Base-by-base conservation (phyloP, 2,888 invertebrate genomes). In the Xanthia icteritia region DNA sequence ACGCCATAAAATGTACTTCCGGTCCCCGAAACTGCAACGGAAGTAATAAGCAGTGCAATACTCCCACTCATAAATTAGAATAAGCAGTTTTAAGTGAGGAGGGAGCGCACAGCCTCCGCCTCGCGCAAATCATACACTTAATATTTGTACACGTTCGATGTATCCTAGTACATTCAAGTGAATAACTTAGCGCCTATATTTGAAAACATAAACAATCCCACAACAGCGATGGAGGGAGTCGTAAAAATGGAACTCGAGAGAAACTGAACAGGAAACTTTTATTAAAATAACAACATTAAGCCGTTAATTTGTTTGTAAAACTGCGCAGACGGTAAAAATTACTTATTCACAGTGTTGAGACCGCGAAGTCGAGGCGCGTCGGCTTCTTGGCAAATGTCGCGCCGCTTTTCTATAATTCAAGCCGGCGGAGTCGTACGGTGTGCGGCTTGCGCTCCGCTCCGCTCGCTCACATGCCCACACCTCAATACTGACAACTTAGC, bases 241-340 rank as follows among this genome's bases (percentile, higher is more conserved):
- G 93, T 96, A 95, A 96, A 95, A 94, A 93, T 94, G 92, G 92
- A 94, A 95, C 94, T 93, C 91, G 87, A 90, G 90, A 90, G 91
- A 91, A 94, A 94, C 92, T 94, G 93, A 93, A 93, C 91, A 92
- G 85, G 91, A 89, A 95, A 95, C 93, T 96, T 96, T 96, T 95
- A 96, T 95, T 96, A 96, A 96, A 95, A 96, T 96, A 96, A 95
- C 95, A 95, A 95, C 94, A 95, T 95, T 93, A 94, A 93, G 93
- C 91, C 94, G 95, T 95, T 96, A 96, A 96, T 96, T 96, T 96
- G 95, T 96, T 95, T 95, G 96, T 95, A 95, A 95, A 95, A 95
- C 94, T 95, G 95, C 93, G 95, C 96, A 95, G 96, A 95, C 95
- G 94, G 93, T 94, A 94, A 94, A 95, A 93, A 95, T 96, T 95